A percentile compares a stretch with the other conserved stretches of the same genome.
Evolutionary conservation across 2,888 invertebrate species (phyloP).

Genomic region (Amphipyra tragopoginis): DNA sequence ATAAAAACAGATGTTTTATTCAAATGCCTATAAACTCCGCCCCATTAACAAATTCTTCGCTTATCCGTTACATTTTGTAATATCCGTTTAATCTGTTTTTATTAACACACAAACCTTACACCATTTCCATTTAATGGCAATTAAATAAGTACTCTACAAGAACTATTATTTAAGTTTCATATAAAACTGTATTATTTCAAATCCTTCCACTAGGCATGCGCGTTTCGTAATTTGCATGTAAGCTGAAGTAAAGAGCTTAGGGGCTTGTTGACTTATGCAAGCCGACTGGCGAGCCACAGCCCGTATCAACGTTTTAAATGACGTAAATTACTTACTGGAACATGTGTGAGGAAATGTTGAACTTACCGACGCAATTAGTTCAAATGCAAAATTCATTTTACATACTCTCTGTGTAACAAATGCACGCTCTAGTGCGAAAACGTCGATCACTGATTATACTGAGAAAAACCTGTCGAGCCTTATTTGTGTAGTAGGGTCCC

Average conservation of each 20-base stretch:
- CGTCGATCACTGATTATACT: slow-evolving; percentile 18
- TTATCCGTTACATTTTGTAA: slow-evolving; percentile 52
- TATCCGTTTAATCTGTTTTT: slow-evolving; percentile 60
- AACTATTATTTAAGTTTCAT: slow-evolving; percentile 37
- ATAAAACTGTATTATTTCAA: slow-evolving; percentile 56
- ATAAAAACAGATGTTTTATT: slow-evolving; percentile 36
- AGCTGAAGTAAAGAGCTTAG: slow-evolving; percentile 78
- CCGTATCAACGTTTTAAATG: slow-evolving; percentile 65
- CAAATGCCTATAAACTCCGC: slow-evolving; percentile 26
- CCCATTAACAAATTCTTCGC: slow-evolving; percentile 51
- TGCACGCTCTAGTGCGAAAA: slow-evolving; percentile 19
- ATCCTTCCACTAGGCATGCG: slow-evolving; percentile 60
- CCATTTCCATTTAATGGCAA: slow-evolving; percentile 35
- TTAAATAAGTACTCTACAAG: slow-evolving; percentile 26
- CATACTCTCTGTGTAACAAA: slow-evolving; percentile 27
- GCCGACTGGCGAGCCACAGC: slow-evolving; percentile 58
- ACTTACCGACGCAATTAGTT: slow-evolving; percentile 59
- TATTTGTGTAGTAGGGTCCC: slow-evolving; percentile 5
- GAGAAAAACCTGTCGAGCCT: slow-evolving; percentile 27
- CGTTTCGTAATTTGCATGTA: slow-evolving; percentile 79
- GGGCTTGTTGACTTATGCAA: slow-evolving; percentile 81
- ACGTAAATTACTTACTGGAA: slow-evolving; percentile 77
- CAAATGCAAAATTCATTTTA: slow-evolving; percentile 54
- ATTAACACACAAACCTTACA: slow-evolving; percentile 58
- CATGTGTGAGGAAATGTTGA: slow-evolving; percentile 74